Percentiles rank a stretch among this genome's conserved stretches.
These are phyloP conservation scores for Imbricaverruca yamaguchii DNA, from an alignment of 2,888 invertebrate species.

Conservation along the genomic window DNA sequence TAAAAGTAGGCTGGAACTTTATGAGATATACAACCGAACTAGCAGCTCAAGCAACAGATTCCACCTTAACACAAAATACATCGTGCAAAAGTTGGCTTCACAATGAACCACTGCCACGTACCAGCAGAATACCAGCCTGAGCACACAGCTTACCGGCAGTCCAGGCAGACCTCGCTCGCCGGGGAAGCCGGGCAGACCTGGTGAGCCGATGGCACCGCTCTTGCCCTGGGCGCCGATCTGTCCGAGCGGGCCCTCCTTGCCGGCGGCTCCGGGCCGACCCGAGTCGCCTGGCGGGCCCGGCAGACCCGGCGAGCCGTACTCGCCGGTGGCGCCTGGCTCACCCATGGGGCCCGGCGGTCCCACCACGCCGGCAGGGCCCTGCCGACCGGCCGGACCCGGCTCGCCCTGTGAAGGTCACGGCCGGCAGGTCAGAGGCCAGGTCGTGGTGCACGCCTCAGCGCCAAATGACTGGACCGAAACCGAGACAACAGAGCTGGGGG, in stretches of 20 bases:
- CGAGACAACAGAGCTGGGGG: no score
- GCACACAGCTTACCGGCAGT: slow-evolving; percentile 42
- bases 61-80: no score
- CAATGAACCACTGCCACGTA: no score
- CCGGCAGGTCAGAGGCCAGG: no score
- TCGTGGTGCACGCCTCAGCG: no score
- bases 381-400: slow-evolving; percentile 53
- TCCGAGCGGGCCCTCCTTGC: slow-evolving; percentile 46
- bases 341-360: slow-evolving; percentile 53
- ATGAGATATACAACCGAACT: no score
- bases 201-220: slow-evolving; percentile 41
- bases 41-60: no score
- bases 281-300: slow-evolving; percentile 62
- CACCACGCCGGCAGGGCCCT: slow-evolving; percentile 57
- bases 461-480: no score
- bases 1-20: no score
- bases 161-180: slow-evolving; percentile 73
- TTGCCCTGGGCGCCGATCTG: slow-evolving; percentile 51
- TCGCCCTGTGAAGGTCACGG: slow-evolving; percentile 51
- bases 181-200: slow-evolving; percentile 66
- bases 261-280: slow-evolving; percentile 67
- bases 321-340: slow-evolving; percentile 39
- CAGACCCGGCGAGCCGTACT: slow-evolving; percentile 58
- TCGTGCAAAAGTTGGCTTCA: no score
- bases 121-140: no score